A percentile compares a stretch with the other conserved stretches of the same genome.
phyloP scores from a whole-genome alignment of 2,888 invertebrate species.

The Pterobdella sp. region DNA sequence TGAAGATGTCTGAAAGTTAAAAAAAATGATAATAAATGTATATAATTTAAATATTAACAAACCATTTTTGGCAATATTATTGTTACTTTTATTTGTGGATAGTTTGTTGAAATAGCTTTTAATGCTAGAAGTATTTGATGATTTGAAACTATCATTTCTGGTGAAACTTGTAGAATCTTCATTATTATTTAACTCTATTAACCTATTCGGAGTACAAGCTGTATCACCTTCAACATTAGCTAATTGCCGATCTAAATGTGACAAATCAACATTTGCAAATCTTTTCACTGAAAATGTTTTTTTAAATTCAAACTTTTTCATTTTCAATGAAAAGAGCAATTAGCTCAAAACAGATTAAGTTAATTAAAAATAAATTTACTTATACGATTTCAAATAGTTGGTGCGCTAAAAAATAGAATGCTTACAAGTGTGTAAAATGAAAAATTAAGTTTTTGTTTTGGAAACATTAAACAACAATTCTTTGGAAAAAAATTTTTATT shows the following conservation, averaged over 20 bases:
- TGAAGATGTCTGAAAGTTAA: not conserved
- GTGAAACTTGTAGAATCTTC: not conserved
- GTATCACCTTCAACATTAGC: not conserved
- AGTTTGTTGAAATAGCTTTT: not conserved
- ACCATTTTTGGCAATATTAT: not conserved
- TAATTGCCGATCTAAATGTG: not conserved
- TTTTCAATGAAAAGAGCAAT: not conserved
- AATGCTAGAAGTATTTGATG: not conserved
- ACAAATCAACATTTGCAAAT: constrained; percentile 11
- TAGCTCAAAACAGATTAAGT: not conserved
- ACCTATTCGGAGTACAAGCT: not conserved
- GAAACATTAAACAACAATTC: not conserved
- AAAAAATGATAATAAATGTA: not conserved
- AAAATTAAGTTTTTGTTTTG: not conserved
- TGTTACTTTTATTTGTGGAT: not conserved
- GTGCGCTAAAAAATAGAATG: not conserved
- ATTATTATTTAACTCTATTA: not conserved
- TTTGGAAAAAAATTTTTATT: not conserved
- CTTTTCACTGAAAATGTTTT: not conserved
- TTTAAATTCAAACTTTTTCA: constrained; percentile 20
- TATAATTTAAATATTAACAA: not conserved
- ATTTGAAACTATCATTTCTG: not conserved
- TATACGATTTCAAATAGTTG: not conserved
- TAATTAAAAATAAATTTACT: not conserved
- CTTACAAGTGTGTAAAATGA: not conserved